Base-by-base conservation (phyloP, 2,113 vertebrate species). In the Lonchura striata region DNA sequence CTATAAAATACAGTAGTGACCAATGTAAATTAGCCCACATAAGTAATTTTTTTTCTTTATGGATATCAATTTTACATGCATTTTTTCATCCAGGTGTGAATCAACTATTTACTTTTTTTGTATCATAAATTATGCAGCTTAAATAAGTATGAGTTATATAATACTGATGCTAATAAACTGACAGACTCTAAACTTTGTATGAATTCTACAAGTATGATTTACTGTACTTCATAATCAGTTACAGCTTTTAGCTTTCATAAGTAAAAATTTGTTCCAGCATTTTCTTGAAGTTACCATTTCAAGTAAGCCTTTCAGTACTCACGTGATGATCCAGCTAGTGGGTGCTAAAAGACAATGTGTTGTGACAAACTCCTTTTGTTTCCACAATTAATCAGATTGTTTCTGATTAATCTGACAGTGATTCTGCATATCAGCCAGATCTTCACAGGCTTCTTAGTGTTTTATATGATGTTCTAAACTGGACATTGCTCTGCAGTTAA, bases 171-270 rank as follows among this genome's bases (percentile, higher is more conserved):
- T 76, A 52, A 69, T 21, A 91, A 97, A 93, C 25, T 77, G 77
- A 65, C 28, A 96, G 39, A 77, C 44, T 89, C 39, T 74, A 96
- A 95, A 78, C 21, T 25, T 79, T 92, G 22, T 74, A 93, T 82
- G 94, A 93, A 65, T 79, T 54, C 63, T 84, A 80, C 53, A 96
- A 92, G 47, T 81, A 87, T 60, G 79, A 82, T 70, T 78, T 92
- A 87, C 49, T 71, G 30, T 91, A 37, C 23, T 91, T 94, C 44
- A 20, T 33, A 80, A 69, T 16, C 22, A 71, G 27, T 66, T 94
- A 77, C 18, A 66, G 35, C 42, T 95, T 94, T 90, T 83, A 54
- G 44, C 53, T 83, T 93, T 96, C 53, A 14, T 28, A 84, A 88
- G 71, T 59, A 68, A 89, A 95, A 91, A 82, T 11, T 66, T 72